Conservation (phyloP, 2,888 invertebrate genomes). For the Drosophila quinaria region DNA sequence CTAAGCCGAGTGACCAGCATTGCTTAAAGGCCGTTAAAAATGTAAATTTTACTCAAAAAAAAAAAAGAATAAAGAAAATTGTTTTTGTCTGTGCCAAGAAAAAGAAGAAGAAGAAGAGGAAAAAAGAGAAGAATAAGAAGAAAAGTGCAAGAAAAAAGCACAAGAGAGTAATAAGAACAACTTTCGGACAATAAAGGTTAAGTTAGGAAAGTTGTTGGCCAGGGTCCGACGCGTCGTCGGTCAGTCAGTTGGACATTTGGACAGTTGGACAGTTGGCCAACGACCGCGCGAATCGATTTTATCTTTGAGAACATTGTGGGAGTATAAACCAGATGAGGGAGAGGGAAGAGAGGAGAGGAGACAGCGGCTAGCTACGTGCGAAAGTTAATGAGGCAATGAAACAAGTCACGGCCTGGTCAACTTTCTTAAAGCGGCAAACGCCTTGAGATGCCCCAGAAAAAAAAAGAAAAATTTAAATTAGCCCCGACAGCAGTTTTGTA, state of each 20-base stretch:
- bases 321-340: background rate
- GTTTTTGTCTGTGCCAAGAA: conserved; percentile 37
- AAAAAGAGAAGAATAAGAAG: background rate
- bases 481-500: conserved; percentile 53
- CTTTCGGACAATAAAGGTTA: conserved; percentile 81
- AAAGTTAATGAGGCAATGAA: conserved; percentile 78
- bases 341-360: conserved; percentile 15
- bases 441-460: conserved; percentile 31
- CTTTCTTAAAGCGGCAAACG: conserved; percentile 68
- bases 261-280: conserved; percentile 65
- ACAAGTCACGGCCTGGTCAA: conserved; percentile 71
- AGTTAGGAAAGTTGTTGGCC: conserved; percentile 75
- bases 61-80: conserved; percentile 18
- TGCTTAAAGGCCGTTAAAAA: conserved; percentile 68
- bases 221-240: conserved; percentile 20
- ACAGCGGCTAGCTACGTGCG: conserved; percentile 57
- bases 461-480: conserved; percentile 69
- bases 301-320: conserved; percentile 56
- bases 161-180: conserved; percentile 71
- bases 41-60: conserved; percentile 65
- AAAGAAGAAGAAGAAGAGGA: background rate
- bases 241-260: conserved; percentile 31
- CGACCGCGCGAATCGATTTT: conserved; percentile 82
- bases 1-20: conserved; percentile 41
- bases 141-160: conserved; percentile 36